Evolutionary conservation across 2,113 vertebrate species (phyloP), one percentile per base, ranked within the genome.

Genomic region (Aegypius monachus): DNA sequence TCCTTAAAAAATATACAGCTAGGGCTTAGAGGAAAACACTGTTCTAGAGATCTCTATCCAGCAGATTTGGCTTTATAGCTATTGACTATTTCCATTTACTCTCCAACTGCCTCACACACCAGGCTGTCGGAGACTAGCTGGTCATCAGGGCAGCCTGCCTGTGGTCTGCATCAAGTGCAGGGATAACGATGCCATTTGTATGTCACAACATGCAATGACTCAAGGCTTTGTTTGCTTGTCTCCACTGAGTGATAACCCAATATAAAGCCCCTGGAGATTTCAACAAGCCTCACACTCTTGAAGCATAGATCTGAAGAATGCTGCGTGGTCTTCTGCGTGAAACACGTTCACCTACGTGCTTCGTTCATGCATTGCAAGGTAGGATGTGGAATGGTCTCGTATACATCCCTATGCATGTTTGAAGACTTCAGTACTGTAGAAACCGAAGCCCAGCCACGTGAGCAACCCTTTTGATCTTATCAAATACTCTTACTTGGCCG

Each of bases 401-500:
- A 12, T 25, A 38, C 3, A 31, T 31, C 34, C 47, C 50, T 68
- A 36, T 43, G 43, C 8, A 4, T 4, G 11, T 61, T 59, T 53
- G 48, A 82, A 90, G 32, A 36, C 8, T 63, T 77, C 27, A 34
- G 10, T 38, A n/a, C 34, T 12, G 10, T 16, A 85, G 31, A 73
- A 67, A 59, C 5, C 0, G 1, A 78, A 58, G 38, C 5, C 17
- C 53, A 59, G 11, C 13, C 15, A 42, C 0, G 0, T 50, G 9
- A 83, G 36, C 12, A 73, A 79, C 38, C 6, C 10, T 74, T 79
- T 43, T 55, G 13, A 74, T 16, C 16, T 83, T 50, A 40, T 40
- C 43, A 70, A 61, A 59, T 70, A 43, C 22, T 61, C 13, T 79
- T 36, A 38, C 11, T 63, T 62, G 73, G 14, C 34, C 15, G 48